Base-by-base conservation (phyloP, 2,888 invertebrate genomes). In the Tortrix viridana region DNA sequence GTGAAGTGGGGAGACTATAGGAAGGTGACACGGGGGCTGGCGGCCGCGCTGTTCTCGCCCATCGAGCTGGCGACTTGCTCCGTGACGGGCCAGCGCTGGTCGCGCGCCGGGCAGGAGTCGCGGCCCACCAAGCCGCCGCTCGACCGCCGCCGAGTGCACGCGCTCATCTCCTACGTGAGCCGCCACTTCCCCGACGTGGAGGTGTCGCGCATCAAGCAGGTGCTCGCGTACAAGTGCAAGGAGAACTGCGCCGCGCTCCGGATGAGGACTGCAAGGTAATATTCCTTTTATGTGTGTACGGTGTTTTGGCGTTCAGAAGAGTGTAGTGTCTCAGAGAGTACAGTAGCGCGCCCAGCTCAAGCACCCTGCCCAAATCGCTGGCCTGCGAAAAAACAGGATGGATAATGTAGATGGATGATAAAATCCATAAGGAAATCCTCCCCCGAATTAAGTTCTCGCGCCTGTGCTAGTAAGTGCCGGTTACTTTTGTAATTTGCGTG, bases 1-100 rank as follows among this genome's bases (percentile, higher is more conserved):
- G 95, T 95, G 26, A 95, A 95, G 81, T 95, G 95, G 95, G 95
- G 94, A 66, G 95, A 95, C 86, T 95, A 95, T 75, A 86, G 95
- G 69, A 95, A 95, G 83, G 91, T 95, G 84, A 95, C 95, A 53
- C 92, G 95, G 43, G 95, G 95, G 48, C 83, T 95, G 75, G 95
- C 95, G 18, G 95, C 95, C n/a, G 95, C 95, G 71, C 81, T 95
- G 70, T 95, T 95, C 84, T 95, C 95, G 72, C 95, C 95, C 9
- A 94, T 95, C 68, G 95, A 95, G 84, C 86, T 95, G 79, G 95
- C 95, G 16, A 95, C 95, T 22, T 95, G 95, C 81, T 95, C 95
- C 16, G 95, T 95, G 56, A 95, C 95, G 54, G 95, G 95, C 44
- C 95, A 95, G 88, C 93, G 95, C 66, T 95, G 95, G 95, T 95